Conservation (phyloP, 1,140 invertebrate species). For the Pteromalus puparum region DNA sequence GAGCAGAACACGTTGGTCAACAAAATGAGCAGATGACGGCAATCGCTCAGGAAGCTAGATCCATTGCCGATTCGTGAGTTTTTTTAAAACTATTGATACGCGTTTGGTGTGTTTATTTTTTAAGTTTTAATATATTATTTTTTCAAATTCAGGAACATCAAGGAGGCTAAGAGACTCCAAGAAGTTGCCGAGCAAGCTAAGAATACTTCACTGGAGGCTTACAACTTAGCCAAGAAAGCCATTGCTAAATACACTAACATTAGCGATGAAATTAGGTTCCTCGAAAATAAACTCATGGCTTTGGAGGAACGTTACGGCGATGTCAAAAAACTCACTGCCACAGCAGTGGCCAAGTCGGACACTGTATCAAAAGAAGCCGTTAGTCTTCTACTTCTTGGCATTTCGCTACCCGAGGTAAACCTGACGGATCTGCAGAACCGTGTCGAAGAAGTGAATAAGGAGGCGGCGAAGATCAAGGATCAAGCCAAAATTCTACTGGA, state of each 20-base stretch:
- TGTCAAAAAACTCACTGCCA: conserved; percentile 82
- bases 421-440: conserved; percentile 81
- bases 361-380: conserved; percentile 88
- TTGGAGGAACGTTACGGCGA: conserved; percentile 70
- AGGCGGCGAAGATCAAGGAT: conserved; percentile 75
- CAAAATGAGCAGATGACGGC: conserved; percentile 94
- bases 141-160: conserved; percentile 75
- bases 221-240: conserved; percentile 87
- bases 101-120: conserved; percentile 15
- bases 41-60: conserved; percentile 90
- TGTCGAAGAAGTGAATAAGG: conserved; percentile 78
- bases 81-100: not conserved
- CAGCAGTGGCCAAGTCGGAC: conserved; percentile 83
- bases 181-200: conserved; percentile 86
- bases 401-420: conserved; percentile 85
- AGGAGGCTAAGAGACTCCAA: conserved; percentile 87
- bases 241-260: conserved; percentile 88
- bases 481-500: conserved; percentile 81
- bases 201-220: conserved; percentile 88
- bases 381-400: conserved; percentile 83
- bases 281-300: conserved; percentile 80
- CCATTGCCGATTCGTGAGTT: conserved; percentile 84
- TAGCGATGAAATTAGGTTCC: conserved; percentile 80
- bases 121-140: conserved; percentile 39
- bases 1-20: conserved; percentile 91